phyloP scores from a whole-genome alignment of 2,888 invertebrate genomes.

The Biston betularia region DNA sequence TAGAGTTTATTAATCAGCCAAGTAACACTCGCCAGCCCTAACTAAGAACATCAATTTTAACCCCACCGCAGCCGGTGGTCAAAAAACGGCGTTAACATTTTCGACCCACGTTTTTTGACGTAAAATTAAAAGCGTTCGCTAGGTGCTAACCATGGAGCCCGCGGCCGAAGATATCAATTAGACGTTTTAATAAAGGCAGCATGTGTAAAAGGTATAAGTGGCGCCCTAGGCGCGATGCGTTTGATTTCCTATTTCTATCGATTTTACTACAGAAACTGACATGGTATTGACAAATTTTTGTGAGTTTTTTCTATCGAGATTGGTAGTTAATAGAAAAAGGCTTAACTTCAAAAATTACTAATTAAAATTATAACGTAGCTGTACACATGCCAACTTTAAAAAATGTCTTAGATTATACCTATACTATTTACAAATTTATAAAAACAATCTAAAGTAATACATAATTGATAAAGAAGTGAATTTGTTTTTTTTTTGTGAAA shows the following conservation, averaged over 20 bases:
- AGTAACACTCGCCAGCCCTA: conserved; percentile 52
- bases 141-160: conserved; percentile 76
- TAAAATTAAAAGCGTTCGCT: conserved; percentile 48
- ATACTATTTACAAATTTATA: too few species aligned
- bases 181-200: conserved; percentile 61
- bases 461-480: too few species aligned
- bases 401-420: too few species aligned
- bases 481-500: too few species aligned
- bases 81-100: conserved; percentile 57
- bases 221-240: conserved; percentile 66
- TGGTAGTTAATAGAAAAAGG: too few species aligned
- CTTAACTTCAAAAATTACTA: too few species aligned
- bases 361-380: too few species aligned
- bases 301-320: too few species aligned
- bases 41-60: conserved; percentile 48
- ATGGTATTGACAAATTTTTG: too few species aligned
- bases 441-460: too few species aligned
- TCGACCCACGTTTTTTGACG: conserved; percentile 42
- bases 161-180: conserved; percentile 66
- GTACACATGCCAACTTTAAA: too few species aligned
- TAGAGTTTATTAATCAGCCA: background rate
- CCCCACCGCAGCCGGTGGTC: conserved; percentile 54
- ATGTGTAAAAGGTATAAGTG: conserved; percentile 75
- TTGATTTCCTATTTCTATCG: conserved; percentile 41
- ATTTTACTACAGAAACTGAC: conserved; percentile 30